Conservation (phyloP, 2,797 vertebrate species). For the Intellagama lesueurii region DNA sequence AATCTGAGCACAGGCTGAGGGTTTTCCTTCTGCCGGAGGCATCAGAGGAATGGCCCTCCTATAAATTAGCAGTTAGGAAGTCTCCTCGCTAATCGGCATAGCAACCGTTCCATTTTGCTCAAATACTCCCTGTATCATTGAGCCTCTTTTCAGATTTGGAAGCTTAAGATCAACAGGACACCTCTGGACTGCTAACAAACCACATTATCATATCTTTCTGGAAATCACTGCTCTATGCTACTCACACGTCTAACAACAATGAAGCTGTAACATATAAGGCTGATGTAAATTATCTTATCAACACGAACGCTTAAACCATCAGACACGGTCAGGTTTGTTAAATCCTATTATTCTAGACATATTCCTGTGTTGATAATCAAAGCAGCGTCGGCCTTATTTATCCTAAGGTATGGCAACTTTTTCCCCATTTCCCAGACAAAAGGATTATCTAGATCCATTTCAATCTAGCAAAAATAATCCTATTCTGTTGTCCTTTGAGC, state of each 20-base stretch:
- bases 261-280: constrained; percentile 6
- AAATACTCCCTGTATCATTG: background rate
- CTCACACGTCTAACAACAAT: background rate
- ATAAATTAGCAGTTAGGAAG: background rate
- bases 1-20: constrained; percentile 21
- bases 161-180: background rate
- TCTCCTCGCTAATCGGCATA: background rate
- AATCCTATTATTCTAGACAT: background rate
- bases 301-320: background rate
- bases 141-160: background rate
- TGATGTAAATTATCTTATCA: constrained; percentile 23
- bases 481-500: too few species aligned
- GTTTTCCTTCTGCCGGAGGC: background rate
- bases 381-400: background rate
- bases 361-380: background rate
- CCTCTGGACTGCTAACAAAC: constrained; percentile 6
- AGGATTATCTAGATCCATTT: too few species aligned
- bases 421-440: too few species aligned
- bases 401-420: background rate
- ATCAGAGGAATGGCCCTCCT: background rate
- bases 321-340: constrained; percentile 13
- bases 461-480: background rate
- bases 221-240: background rate
- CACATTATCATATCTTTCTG: background rate
- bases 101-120: background rate